A percentile compares a stretch with the other conserved stretches of the same genome.
Conservation (phyloP, 2,797 vertebrate genomes). For the Loriculus beryllinus region DNA sequence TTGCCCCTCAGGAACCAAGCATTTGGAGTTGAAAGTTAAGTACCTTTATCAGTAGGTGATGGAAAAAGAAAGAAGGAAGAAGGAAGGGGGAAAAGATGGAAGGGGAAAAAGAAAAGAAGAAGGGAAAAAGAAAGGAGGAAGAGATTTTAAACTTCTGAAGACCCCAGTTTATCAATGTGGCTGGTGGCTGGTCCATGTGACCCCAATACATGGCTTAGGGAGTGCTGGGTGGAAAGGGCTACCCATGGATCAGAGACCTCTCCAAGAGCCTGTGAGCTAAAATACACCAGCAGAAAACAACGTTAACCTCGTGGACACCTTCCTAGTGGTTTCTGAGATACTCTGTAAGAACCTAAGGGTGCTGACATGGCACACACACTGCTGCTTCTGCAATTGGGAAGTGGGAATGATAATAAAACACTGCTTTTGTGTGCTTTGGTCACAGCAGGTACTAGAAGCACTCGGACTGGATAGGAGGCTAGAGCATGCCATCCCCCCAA, state of each 20-base stretch:
- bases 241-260: not conserved
- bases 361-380: not conserved
- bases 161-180: not conserved
- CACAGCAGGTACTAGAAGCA: not conserved
- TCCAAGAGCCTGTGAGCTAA: not conserved
- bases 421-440: not conserved
- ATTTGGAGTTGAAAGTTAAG: not conserved
- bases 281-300: not conserved
- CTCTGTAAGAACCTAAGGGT: not conserved
- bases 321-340: not conserved
- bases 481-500: not conserved
- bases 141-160: not conserved
- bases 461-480: not conserved
- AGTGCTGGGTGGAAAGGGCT: not conserved
- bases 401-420: not conserved
- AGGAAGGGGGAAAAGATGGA: too few species aligned
- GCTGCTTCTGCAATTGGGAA: not conserved
- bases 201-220: not conserved
- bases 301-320: not conserved
- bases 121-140: not conserved
- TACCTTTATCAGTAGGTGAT: not conserved
- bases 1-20: not conserved
- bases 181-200: accelerated
- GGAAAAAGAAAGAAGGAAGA: too few species aligned
- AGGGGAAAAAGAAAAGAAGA: too few species aligned